Conservation (phyloP, 2,888 invertebrate genomes). For the Orthonevra nobilis region DNA sequence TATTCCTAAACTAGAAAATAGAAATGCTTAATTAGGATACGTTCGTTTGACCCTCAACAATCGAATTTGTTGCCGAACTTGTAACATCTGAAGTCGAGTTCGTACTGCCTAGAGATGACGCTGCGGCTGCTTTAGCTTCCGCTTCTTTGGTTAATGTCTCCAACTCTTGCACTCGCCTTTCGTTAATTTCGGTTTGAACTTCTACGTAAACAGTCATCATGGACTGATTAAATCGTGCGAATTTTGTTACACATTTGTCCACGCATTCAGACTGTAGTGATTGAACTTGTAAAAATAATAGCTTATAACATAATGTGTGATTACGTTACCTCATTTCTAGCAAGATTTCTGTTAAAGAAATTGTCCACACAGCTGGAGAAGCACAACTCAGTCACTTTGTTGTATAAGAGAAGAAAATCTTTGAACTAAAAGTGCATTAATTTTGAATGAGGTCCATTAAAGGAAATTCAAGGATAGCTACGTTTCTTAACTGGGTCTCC, state of each 20-base stretch:
- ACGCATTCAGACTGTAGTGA: constrained; percentile 75
- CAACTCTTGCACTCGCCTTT: constrained; percentile 76
- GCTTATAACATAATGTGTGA: neutral
- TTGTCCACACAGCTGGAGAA: constrained; percentile 78
- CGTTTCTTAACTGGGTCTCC: constrained; percentile 58
- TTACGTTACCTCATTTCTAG: constrained; percentile 74
- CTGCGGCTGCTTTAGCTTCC: constrained; percentile 70
- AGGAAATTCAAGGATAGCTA: neutral
- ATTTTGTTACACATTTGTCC: constrained; percentile 78
- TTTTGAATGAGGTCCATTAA: neutral
- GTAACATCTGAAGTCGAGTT: constrained; percentile 35
- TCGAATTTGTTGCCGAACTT: neutral
- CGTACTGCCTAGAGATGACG: constrained; percentile 51
- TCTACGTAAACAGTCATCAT: constrained; percentile 80
- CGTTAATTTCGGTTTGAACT: constrained; percentile 78
- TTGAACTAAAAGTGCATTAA: constrained; percentile 74
- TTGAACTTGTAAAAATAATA: neutral
- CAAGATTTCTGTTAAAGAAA: constrained; percentile 75
- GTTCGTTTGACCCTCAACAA: neutral
- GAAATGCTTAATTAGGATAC: constrained; percentile 22
- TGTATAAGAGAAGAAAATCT: constrained; percentile 79
- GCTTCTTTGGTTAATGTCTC: constrained; percentile 74
- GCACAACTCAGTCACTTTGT: constrained; percentile 79
- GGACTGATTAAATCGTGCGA: constrained; percentile 79
- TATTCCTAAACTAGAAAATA: constrained; percentile 27